These are phyloP conservation scores for Pseudanteris insignis DNA, from an alignment of 2,888 invertebrate genomes.

Conservation along the genomic window DNA sequence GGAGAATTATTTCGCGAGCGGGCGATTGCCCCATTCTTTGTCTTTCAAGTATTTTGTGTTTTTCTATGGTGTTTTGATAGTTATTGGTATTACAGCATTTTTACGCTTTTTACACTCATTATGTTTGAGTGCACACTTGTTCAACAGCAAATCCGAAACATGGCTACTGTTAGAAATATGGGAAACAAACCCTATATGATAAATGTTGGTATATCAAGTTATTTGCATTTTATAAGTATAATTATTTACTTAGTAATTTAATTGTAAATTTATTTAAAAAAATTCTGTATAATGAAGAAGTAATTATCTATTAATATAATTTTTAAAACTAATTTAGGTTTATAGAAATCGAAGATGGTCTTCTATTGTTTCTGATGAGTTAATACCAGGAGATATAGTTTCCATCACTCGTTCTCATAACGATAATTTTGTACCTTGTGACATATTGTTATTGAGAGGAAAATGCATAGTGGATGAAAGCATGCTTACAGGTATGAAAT, in stretches of 20 bases:
- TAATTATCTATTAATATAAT: too few relatives aligned
- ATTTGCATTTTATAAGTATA: too few relatives aligned
- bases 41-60: slow-evolving; percentile 99
- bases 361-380: slow-evolving; percentile 82
- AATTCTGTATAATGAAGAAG: too few relatives aligned
- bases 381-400: slow-evolving; percentile 96
- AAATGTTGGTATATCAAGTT: slow-evolving; percentile 68
- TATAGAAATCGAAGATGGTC: slow-evolving; percentile 93
- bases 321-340: too few relatives aligned
- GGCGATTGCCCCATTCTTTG: slow-evolving; percentile 99
- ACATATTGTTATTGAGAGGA: slow-evolving; percentile 90
- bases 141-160: slow-evolving; percentile 96
- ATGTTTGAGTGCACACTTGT: slow-evolving; percentile 98
- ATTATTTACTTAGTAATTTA: neutral
- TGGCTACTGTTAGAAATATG: slow-evolving; percentile 99
- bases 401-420: slow-evolving; percentile 89
- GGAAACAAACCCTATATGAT: slow-evolving; percentile 96
- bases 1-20: slow-evolving; percentile 95
- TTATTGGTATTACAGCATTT: slow-evolving; percentile 98
- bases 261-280: too few relatives aligned
- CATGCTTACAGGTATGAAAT: slow-evolving; percentile 86
- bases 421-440: slow-evolving; percentile 95
- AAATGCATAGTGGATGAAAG: slow-evolving; percentile 99
- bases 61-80: slow-evolving; percentile 99
- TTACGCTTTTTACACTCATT: slow-evolving; percentile 94